Evolutionary conservation across 1,140 invertebrate species (phyloP).

Genomic region (Orchesella cincta): DNA sequence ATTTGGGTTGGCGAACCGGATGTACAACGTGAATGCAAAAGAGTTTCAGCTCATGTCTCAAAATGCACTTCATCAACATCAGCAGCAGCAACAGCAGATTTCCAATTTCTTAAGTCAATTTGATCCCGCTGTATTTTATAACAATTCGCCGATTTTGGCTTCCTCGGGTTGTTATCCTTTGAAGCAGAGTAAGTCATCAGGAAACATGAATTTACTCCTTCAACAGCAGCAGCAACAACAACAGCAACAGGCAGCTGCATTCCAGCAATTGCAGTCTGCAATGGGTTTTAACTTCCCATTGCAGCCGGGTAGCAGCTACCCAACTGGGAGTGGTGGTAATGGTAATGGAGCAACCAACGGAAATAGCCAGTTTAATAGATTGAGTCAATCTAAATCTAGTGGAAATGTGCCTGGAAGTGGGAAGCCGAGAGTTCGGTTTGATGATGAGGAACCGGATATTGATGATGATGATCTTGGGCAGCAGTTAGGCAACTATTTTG

Average conservation of each 20-base stretch:
- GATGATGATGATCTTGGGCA: neutral
- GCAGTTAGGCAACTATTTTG: conserved; percentile 2
- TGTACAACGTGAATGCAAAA: conserved; percentile 42
- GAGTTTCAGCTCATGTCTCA: conserved; percentile 36
- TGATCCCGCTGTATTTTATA: conserved; percentile 1
- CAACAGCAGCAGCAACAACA: conserved; percentile 43
- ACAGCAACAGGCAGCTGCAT: neutral
- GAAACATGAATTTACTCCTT: conserved; percentile 41
- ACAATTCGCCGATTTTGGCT: conserved; percentile 29
- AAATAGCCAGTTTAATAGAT: conserved; percentile 21
- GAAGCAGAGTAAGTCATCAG: conserved; percentile 44
- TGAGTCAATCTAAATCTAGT: conserved; percentile 45
- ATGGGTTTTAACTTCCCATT: neutral
- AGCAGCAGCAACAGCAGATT: neutral
- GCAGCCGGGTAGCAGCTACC: neutral
- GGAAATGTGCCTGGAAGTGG: conserved; percentile 27
- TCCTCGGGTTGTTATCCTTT: conserved; percentile 34
- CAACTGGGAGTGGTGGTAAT: too few species aligned
- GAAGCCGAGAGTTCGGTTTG: conserved; percentile 32
- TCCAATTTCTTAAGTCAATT: neutral
- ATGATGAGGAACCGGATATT: conserved; percentile 22
- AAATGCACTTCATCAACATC: too few species aligned
- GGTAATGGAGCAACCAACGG: neutral
- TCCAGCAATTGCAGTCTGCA: conserved; percentile 1
- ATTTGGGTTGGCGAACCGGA: neutral